Conservation (phyloP, 2,113 vertebrate species). For the Sceloporus tristichus region DNA sequence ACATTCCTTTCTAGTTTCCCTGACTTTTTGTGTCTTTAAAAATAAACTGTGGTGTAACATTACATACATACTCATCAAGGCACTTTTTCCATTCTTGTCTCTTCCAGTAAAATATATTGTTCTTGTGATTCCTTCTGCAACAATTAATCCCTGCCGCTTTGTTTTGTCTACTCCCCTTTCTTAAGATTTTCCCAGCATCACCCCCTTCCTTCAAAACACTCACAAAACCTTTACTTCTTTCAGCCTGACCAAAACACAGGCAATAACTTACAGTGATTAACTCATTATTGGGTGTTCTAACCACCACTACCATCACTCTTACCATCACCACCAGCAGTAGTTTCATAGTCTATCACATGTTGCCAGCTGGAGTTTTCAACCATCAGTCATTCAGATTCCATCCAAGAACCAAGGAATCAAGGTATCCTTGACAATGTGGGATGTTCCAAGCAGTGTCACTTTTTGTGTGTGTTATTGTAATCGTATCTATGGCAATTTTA, state of each 20-base stretch:
- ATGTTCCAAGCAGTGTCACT: no score
- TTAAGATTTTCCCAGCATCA: slow-evolving; percentile 1
- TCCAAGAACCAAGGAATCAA: no score
- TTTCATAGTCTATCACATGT: no score
- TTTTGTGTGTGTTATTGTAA: no score
- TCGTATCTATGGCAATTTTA: no score
- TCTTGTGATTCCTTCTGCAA: slow-evolving; percentile 22
- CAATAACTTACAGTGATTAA: neutral
- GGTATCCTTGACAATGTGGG: no score
- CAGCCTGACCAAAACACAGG: neutral
- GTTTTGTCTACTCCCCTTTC: slow-evolving; percentile 14
- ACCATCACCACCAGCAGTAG: no score
- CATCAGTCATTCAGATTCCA: no score
- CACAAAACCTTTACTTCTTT: neutral
- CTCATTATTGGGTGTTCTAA: no score
- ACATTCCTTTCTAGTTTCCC: slow-evolving; percentile 6
- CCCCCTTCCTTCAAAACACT: neutral
- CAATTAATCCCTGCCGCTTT: slow-evolving; percentile 27
- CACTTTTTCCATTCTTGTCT: neutral
- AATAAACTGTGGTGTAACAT: neutral
- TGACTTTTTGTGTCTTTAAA: slow-evolving; percentile 19
- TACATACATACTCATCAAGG: slow-evolving; percentile 4
- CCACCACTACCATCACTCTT: no score
- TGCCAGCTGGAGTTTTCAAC: no score
- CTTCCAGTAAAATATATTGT: neutral